Evolutionary conservation across 2,797 vertebrate species (phyloP).

Genomic region (Poecilia wingei): DNA sequence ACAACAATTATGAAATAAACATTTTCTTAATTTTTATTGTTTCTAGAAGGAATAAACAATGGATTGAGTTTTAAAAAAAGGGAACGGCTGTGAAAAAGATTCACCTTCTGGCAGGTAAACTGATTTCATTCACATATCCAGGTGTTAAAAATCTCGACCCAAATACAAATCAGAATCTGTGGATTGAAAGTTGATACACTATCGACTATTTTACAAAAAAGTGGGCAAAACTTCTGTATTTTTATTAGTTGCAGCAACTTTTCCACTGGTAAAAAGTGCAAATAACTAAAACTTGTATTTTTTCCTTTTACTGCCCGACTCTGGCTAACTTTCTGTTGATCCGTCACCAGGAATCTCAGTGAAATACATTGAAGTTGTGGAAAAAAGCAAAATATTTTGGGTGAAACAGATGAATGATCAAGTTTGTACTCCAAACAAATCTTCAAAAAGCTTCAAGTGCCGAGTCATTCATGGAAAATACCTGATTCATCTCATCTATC

Average conservation of each 20-base stretch:
- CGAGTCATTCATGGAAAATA: constrained; percentile 50
- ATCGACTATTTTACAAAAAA: not conserved
- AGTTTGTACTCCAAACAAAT: constrained; percentile 9
- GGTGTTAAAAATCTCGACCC: not conserved
- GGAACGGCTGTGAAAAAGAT: not conserved
- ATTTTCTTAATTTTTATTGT: not conserved
- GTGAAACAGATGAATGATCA: not conserved
- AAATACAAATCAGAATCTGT: not conserved
- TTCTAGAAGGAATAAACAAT: not conserved
- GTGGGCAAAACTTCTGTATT: not conserved
- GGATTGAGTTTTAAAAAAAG: not conserved
- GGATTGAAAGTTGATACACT: not conserved
- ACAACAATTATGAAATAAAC: not conserved
- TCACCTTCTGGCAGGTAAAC: not conserved
- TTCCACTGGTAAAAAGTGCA: not conserved
- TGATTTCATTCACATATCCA: not conserved
- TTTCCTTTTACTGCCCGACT: not conserved
- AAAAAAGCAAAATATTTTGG: not conserved
- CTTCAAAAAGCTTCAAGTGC: not conserved
- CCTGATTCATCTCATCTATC: constrained; percentile 91
- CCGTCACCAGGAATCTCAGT: not conserved
- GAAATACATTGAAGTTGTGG: not conserved
- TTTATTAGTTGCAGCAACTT: not conserved
- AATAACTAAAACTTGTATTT: not conserved
- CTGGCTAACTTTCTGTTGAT: not conserved